Percentiles rank a stretch among this genome's conserved stretches.
Conservation (phyloP, 2,113 vertebrate species). For the Rhagologus leucostigma region DNA sequence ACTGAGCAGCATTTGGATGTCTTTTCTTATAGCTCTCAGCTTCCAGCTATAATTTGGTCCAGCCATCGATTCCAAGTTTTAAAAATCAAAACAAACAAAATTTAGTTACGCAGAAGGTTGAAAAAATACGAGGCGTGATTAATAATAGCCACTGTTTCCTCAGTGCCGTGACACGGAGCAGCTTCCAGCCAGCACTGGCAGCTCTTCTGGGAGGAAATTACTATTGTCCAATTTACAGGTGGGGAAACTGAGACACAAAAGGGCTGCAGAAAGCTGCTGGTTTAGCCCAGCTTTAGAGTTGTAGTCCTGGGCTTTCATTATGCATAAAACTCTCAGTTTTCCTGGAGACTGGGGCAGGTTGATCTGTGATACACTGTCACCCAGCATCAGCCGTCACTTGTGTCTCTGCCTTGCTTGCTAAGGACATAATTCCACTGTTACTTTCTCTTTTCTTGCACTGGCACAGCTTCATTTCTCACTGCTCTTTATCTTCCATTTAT, state of each 20-base stretch:
- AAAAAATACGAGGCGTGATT: slow-evolving; percentile 3
- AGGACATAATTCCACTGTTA: not conserved
- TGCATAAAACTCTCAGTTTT: not conserved
- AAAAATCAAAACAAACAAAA: slow-evolving; percentile 47
- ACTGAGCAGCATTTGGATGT: slow-evolving; percentile 29
- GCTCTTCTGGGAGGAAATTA: not conserved
- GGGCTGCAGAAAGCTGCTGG: not conserved
- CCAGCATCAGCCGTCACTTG: not conserved
- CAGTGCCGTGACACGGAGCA: not conserved
- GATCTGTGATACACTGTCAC: not conserved
- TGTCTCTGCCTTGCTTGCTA: not conserved
- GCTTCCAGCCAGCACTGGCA: not conserved
- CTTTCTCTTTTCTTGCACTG: not conserved
- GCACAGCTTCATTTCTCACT: not conserved
- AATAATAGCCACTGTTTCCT: slow-evolving; percentile 38
- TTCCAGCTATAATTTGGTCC: slow-evolving; percentile 43
- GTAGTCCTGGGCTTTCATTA: not conserved
- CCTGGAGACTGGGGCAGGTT: not conserved
- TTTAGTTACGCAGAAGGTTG: slow-evolving; percentile 11
- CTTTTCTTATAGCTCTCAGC: slow-evolving; percentile 2
- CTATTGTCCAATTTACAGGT: slow-evolving; percentile 7
- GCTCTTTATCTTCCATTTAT: not conserved
- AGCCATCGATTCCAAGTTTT: not conserved
- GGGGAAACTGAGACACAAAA: not conserved
- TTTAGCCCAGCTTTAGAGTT: not conserved